These are phyloP conservation scores for Phymastichus coffea DNA, from an alignment of 1,140 invertebrate genomes.

Conservation along the genomic window DNA sequence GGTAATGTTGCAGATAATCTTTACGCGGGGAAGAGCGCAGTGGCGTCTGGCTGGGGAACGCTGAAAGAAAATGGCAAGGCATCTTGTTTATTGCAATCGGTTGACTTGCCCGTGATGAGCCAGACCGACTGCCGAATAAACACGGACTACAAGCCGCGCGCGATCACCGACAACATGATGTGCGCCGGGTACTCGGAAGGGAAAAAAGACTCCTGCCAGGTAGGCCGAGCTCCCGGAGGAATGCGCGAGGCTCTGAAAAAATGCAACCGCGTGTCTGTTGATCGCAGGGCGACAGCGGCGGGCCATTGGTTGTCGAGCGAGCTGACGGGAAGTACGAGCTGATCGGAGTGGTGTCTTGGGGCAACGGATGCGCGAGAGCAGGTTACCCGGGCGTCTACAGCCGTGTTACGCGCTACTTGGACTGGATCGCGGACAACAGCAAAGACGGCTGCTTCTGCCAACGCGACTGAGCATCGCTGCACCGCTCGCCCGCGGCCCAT, in stretches of 20 bases:
- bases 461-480: background rate
- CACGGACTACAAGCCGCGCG: slow-evolving; percentile 74
- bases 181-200: slow-evolving; percentile 81
- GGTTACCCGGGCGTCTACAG: slow-evolving; percentile 73
- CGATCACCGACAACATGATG: slow-evolving; percentile 85
- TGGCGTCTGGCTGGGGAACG: slow-evolving; percentile 84
- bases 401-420: slow-evolving; percentile 65
- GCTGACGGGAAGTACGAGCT: slow-evolving; percentile 74
- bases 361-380: slow-evolving; percentile 56
- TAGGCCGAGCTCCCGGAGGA: no score
- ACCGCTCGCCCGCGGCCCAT: background rate
- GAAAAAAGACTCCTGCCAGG: slow-evolving; percentile 82
- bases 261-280: background rate
- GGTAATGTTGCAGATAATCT: slow-evolving; percentile 60
- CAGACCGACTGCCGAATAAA: slow-evolving; percentile 74
- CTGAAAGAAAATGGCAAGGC: slow-evolving; percentile 77
- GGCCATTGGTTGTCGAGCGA: slow-evolving; percentile 75
- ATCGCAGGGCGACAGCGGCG: slow-evolving; percentile 83
- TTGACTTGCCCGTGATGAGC: slow-evolving; percentile 79
- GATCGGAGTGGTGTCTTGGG: slow-evolving; percentile 63
- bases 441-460: slow-evolving; percentile 64
- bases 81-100: slow-evolving; percentile 77
- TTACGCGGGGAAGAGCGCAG: slow-evolving; percentile 69
- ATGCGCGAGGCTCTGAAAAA: no score
- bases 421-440: slow-evolving; percentile 66